These are phyloP conservation scores for Galeruca laticollis DNA, from an alignment of 2,888 invertebrate genomes.

Conservation along the genomic window DNA sequence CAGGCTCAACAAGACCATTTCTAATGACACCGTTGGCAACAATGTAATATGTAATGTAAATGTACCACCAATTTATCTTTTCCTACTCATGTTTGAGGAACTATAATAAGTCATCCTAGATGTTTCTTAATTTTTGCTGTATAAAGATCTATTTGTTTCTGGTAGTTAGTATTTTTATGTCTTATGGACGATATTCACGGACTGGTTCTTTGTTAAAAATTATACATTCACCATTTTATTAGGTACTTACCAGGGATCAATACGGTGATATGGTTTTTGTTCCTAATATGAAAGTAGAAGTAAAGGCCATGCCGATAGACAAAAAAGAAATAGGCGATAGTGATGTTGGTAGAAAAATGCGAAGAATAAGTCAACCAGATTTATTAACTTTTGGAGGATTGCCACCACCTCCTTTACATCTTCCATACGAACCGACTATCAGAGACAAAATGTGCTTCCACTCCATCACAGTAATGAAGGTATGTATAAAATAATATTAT, in stretches of 20 bases:
- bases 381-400: slow-evolving; percentile 74
- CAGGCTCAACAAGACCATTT: too few relatives aligned
- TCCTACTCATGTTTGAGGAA: too few relatives aligned
- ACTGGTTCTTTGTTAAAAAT: too few relatives aligned
- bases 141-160: too few relatives aligned
- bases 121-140: too few relatives aligned
- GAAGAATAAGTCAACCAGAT: slow-evolving; percentile 70
- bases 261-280: slow-evolving; percentile 90
- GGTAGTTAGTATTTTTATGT: too few relatives aligned
- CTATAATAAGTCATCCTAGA: too few relatives aligned
- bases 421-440: slow-evolving; percentile 86
- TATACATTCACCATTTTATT: not conserved
- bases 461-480: slow-evolving; percentile 96
- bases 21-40: too few relatives aligned
- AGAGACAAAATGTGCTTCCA: slow-evolving; percentile 94
- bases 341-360: slow-evolving; percentile 72
- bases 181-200: too few relatives aligned
- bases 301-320: slow-evolving; percentile 80
- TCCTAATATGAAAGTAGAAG: slow-evolving; percentile 85
- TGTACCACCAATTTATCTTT: too few relatives aligned
- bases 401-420: slow-evolving; percentile 75
- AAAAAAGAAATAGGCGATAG: slow-evolving; percentile 74
- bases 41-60: too few relatives aligned
- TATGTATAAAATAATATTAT: slow-evolving; percentile 24
- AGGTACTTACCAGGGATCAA: slow-evolving; percentile 74